Conservation (phyloP, 2,113 vertebrate species). For the Gymnorhina tibicen region DNA sequence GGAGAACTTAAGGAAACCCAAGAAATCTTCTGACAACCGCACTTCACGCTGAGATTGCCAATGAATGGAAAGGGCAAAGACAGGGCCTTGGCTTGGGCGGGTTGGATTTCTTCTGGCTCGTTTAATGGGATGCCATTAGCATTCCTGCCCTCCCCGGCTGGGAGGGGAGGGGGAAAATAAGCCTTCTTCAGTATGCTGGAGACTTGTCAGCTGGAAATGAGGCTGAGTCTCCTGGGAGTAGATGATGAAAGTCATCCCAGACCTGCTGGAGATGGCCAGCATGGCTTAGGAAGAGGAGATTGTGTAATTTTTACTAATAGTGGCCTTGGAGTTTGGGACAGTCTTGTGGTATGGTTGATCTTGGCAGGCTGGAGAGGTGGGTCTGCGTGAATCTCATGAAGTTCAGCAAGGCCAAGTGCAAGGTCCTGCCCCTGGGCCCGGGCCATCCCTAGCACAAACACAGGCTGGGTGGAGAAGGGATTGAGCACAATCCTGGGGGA, state of each 20-base stretch:
- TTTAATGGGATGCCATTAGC: neutral
- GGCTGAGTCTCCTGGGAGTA: neutral
- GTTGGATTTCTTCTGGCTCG: neutral
- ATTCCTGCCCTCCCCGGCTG: neutral
- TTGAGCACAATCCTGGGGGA: neutral
- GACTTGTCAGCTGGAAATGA: neutral
- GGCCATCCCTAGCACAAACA: neutral
- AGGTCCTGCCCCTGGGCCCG: neutral
- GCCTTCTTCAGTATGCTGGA: neutral
- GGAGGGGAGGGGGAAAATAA: neutral
- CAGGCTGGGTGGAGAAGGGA: neutral
- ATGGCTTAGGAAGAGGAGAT: neutral
- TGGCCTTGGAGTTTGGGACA: neutral
- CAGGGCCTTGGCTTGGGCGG: rapidly evolving
- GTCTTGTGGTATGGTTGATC: neutral
- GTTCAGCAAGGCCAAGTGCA: neutral
- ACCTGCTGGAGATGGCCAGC: neutral
- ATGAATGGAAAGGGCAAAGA: neutral
- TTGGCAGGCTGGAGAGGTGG: neutral
- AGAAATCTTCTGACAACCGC: neutral
- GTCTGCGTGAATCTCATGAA: neutral
- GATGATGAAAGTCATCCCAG: neutral
- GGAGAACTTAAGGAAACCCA: constrained; percentile 29
- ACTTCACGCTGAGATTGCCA: neutral
- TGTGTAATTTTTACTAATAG: neutral